A percentile compares a stretch with the other conserved stretches of the same genome.
Conservation (phyloP, 2,797 vertebrate genomes). For the Podarcis siculus region DNA sequence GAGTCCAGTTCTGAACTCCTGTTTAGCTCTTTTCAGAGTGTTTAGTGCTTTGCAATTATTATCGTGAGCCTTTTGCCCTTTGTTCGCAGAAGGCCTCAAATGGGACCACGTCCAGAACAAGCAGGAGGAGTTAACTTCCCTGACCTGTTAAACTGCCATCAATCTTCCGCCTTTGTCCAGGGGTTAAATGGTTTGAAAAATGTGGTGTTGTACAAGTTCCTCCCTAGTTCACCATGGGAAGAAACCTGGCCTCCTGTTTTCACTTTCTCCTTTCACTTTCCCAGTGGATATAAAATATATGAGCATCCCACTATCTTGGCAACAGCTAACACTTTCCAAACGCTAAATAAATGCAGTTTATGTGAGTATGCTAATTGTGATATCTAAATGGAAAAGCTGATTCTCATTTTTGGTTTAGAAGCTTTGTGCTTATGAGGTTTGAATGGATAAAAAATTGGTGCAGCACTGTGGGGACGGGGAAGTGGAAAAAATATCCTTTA, state of each 20-base stretch:
- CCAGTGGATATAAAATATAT: conserved; percentile 19
- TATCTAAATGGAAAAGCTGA: not conserved
- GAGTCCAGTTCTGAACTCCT: not conserved
- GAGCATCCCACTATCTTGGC: conserved; percentile 26
- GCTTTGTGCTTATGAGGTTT: not conserved
- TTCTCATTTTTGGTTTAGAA: not conserved
- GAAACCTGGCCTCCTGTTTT: not conserved
- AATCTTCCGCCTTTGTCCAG: conserved; percentile 16
- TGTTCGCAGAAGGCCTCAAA: conserved; percentile 8
- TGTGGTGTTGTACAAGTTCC: conserved; percentile 21
- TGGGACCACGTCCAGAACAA: conserved; percentile 22
- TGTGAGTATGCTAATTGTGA: not conserved
- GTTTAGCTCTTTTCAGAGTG: not conserved
- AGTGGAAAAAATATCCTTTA: not conserved
- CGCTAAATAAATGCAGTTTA: not conserved
- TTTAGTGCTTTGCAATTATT: not conserved
- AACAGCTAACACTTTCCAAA: conserved; percentile 26
- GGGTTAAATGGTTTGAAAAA: conserved; percentile 22
- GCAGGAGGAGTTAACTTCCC: conserved; percentile 29
- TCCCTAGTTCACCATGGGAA: conserved; percentile 19
- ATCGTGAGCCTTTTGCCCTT: not conserved
- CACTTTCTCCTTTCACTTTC: conserved; percentile 17
- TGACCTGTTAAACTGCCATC: not conserved
- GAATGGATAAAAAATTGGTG: not conserved
- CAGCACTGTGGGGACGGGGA: not conserved